Evolutionary conservation across 2,113 vertebrate species (phyloP), one percentile per base, ranked within the genome.

Genomic region (Callospermophilus lateralis): DNA sequence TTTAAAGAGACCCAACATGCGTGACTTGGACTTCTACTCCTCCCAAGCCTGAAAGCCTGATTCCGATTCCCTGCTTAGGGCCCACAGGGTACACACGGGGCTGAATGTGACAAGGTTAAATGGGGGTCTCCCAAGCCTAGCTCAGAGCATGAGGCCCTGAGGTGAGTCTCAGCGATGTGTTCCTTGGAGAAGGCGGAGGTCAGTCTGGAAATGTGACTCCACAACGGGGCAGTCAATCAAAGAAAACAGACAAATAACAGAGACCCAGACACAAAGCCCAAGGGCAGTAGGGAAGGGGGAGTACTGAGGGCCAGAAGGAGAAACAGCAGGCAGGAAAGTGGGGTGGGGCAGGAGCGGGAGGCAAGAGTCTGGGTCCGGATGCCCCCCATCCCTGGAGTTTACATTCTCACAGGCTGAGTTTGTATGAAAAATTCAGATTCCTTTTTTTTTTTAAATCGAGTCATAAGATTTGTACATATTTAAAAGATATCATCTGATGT

Each of bases 151-250:
- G 34, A 78, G 77, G n/a, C 37, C 72, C 58, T 1, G 0, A 68
- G 61, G 67, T 20, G 84, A 81, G 68, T 61, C 81, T 65, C 95
- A 89, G 89, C 65, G 63, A 26, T 85, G n/a, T 48, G 67, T 37
- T 94, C 90, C 76, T 16, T 17, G 76, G 51, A 48, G 55, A 94
- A 89, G 84, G 84, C 63, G 13, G 88, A 88, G 97, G 95, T 93
- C 93, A 96, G 86, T 55, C 85, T 95, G 42, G 88, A 94, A 97
- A 97, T 91, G 81, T 85, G 96, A 97, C 94, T 94, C 91, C 85
- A 91, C 84, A 89, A 32, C 51, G 63, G 55, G 26, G 37, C 89
- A 94, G 94, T 97, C 97, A 98, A 67, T 97, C 97, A 97, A 89
- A 55, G 61, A 72, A 97, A 55, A 45, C 79, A 97, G 94, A 95